These are phyloP conservation scores for Harpalus rubripes DNA, from an alignment of 2,888 invertebrate genomes.

Conservation along the genomic window DNA sequence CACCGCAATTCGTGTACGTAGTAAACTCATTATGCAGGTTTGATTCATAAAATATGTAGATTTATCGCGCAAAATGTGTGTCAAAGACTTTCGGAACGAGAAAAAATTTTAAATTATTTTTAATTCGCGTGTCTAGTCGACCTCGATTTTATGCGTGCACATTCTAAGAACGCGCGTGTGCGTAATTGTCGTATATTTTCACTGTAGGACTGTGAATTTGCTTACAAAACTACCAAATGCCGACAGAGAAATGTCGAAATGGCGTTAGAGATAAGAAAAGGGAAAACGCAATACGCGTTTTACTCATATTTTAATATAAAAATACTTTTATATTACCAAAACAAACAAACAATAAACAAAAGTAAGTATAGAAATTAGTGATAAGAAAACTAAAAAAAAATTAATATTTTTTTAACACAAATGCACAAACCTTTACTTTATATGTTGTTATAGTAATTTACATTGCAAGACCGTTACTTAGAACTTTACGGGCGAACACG, in stretches of 20 bases:
- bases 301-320: slow-evolving; percentile 4
- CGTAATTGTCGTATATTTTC: slow-evolving; percentile 33
- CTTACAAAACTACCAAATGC: neutral
- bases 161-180: slow-evolving; percentile 52
- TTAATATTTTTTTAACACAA: neutral
- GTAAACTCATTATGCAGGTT: slow-evolving; percentile 56
- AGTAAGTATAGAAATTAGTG: neutral
- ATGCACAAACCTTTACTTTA: no score
- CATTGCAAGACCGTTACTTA: no score
- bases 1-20: slow-evolving; percentile 40
- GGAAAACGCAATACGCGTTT: neutral
- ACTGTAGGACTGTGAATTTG: slow-evolving; percentile 24
- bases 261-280: slow-evolving; percentile 12
- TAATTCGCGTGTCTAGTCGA: slow-evolving; percentile 52
- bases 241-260: slow-evolving; percentile 10
- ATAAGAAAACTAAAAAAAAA: neutral
- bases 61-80: slow-evolving; percentile 62
- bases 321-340: neutral
- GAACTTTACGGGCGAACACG: no score
- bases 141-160: slow-evolving; percentile 57
- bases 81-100: slow-evolving; percentile 54
- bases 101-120: slow-evolving; percentile 59
- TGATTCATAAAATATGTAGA: slow-evolving; percentile 61
- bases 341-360: slow-evolving; percentile 1
- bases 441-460: no score